A percentile compares a stretch with the other conserved stretches of the same genome.
Evolutionary conservation across 2,888 invertebrate species (phyloP).

Genomic region (Entomobrya proxima): DNA sequence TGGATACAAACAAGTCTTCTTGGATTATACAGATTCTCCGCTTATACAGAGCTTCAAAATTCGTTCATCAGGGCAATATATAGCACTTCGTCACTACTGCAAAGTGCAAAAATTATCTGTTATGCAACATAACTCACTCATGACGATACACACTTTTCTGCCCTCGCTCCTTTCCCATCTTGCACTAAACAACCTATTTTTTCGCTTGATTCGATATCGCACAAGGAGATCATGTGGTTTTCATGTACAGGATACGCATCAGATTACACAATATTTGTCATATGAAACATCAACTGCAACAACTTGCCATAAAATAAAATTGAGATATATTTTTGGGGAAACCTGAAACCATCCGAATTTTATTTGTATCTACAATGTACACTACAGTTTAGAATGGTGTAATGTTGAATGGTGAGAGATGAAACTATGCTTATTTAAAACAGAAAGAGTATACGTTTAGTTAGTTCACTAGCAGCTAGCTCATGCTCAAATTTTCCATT

Average conservation of each 20-base stretch:
- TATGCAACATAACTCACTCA: slow-evolving; percentile 56
- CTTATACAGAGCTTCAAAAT: not conserved
- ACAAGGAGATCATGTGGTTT: slow-evolving; percentile 16
- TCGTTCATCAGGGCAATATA: not conserved
- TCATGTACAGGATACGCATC: not conserved
- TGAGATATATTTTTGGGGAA: not conserved
- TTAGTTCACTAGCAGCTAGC: no score
- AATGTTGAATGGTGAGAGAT: no score
- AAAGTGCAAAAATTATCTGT: slow-evolving; percentile 29
- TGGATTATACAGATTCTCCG: slow-evolving; percentile 3
- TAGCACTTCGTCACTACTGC: slow-evolving; percentile 9
- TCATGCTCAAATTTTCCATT: not conserved
- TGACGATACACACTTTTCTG: not conserved
- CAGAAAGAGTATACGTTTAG: no score
- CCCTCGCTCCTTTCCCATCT: not conserved
- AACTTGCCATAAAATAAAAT: slow-evolving; percentile 30
- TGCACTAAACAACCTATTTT: not conserved
- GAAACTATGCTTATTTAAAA: no score
- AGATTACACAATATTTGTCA: slow-evolving; percentile 31
- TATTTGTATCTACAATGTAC: no score
- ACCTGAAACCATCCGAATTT: not conserved
- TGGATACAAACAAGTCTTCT: slow-evolving; percentile 16
- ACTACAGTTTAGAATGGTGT: no score
- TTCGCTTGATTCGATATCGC: slow-evolving; percentile 19
- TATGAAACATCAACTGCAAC: slow-evolving; percentile 26